A percentile compares a stretch with the other conserved stretches of the same genome.
These are phyloP conservation scores for Holocentrus rufus DNA, from an alignment of 2,797 vertebrate genomes.

Conservation along the genomic window DNA sequence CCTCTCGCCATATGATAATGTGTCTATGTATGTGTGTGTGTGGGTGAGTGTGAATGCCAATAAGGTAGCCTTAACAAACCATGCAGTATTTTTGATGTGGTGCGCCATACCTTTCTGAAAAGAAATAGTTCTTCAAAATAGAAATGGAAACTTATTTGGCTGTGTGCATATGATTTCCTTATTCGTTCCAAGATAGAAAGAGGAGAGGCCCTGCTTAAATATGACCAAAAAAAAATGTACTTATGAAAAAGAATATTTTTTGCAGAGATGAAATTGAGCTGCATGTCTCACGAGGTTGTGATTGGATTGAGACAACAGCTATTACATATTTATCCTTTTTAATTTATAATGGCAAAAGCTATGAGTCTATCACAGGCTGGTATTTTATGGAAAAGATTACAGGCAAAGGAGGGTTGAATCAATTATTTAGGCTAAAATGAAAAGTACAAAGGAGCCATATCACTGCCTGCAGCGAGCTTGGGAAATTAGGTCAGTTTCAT, in stretches of 20 bases:
- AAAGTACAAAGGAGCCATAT: constrained; percentile 78
- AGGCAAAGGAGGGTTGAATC: constrained; percentile 69
- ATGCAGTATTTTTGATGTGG: constrained; percentile 33
- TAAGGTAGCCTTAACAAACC: constrained; percentile 9
- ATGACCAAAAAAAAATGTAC: constrained; percentile 14
- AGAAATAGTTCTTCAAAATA: constrained; percentile 5
- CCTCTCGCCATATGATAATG: background rate
- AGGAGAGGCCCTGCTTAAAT: constrained; percentile 20
- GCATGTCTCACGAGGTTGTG: constrained; percentile 63
- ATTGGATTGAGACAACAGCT: constrained; percentile 71
- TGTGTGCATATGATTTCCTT: background rate
- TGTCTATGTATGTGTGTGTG: constrained; percentile 26
- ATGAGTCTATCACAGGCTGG: constrained; percentile 56
- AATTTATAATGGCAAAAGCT: constrained; percentile 62
- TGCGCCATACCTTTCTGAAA: background rate
- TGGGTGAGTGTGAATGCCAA: constrained; percentile 15
- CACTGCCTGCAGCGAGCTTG: constrained; percentile 70
- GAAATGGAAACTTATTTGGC: constrained; percentile 40
- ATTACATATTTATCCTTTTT: constrained; percentile 76
- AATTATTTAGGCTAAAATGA: constrained; percentile 82
- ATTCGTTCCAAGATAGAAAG: constrained; percentile 15
- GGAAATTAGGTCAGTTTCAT: constrained; percentile 80
- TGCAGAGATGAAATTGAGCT: constrained; percentile 22
- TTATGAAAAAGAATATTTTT: constrained; percentile 6
- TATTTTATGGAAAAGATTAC: constrained; percentile 70